Evolutionary conservation across 1,140 invertebrate species (phyloP).

Genomic region (Scaptomyza montana): DNA sequence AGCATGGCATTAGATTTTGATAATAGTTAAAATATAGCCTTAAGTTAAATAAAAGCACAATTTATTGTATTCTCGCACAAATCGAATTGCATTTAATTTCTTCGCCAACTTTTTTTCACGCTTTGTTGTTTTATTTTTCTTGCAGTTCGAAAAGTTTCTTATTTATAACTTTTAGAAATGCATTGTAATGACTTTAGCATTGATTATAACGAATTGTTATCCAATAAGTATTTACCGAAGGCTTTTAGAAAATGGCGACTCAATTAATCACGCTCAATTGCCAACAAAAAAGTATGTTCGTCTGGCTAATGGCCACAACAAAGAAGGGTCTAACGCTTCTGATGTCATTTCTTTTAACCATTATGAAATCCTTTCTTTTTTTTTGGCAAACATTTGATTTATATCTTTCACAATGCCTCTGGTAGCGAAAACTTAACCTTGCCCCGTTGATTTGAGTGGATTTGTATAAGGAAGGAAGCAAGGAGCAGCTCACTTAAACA

Average conservation of each 20-base stretch:
- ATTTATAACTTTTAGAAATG: background rate
- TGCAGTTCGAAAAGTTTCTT: background rate
- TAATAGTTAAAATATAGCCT: background rate
- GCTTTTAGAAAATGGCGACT: conserved; percentile 45
- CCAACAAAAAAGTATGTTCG: conserved; percentile 8
- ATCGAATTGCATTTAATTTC: background rate
- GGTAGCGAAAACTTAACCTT: background rate
- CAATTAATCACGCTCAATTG: conserved; percentile 69
- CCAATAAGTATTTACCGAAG: background rate
- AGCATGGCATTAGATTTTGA: background rate
- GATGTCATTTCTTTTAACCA: conserved; percentile 64
- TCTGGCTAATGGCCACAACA: background rate
- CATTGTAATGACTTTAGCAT: background rate
- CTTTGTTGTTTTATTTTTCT: background rate
- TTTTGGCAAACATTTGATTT: conserved; percentile 77
- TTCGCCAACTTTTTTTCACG: background rate
- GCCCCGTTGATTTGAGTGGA: background rate
- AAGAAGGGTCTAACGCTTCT: conserved; percentile 3
- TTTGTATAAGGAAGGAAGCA: background rate
- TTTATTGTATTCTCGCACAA: no score
- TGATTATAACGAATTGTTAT: background rate
- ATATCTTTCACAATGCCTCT: conserved; percentile 50
- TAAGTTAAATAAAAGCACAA: no score
- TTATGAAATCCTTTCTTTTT: conserved; percentile 45
- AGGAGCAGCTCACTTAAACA: background rate